These are phyloP conservation scores for Raja brachyura DNA, from an alignment of 2,113 vertebrate species.

Conservation along the genomic window DNA sequence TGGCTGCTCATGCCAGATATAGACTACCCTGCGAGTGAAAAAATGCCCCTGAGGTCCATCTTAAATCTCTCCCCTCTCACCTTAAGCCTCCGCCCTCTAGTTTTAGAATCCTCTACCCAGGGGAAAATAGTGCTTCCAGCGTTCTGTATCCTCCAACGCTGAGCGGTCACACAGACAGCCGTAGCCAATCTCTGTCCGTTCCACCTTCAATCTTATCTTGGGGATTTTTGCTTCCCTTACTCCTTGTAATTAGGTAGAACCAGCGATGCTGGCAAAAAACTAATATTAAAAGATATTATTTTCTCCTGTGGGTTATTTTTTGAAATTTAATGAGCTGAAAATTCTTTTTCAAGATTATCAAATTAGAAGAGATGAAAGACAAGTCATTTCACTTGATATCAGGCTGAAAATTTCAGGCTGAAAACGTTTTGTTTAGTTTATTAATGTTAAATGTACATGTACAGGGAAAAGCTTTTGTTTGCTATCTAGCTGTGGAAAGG, in stretches of 20 bases:
- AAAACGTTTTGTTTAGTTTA: not conserved
- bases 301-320: not conserved
- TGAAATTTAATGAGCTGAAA: conserved; percentile 6
- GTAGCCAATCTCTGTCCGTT: not conserved
- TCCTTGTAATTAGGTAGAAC: not conserved
- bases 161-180: not conserved
- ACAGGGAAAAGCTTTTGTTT: no score
- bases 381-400: not conserved
- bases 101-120: no score
- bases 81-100: no score
- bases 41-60: no score
- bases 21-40: no score
- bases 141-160: not conserved
- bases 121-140: no score
- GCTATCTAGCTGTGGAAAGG: no score
- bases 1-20: no score
- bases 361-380: not conserved
- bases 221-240: not conserved
- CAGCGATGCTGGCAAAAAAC: not conserved
- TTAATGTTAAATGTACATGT: no score
- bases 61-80: no score
- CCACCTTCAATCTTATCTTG: not conserved
- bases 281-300: not conserved
- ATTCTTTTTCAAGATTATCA: not conserved
- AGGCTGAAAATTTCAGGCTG: not conserved